Base-by-base conservation (phyloP, 37 sponge, comb jelly and placozoan genomes). In the Tethya wilhelma region DNA sequence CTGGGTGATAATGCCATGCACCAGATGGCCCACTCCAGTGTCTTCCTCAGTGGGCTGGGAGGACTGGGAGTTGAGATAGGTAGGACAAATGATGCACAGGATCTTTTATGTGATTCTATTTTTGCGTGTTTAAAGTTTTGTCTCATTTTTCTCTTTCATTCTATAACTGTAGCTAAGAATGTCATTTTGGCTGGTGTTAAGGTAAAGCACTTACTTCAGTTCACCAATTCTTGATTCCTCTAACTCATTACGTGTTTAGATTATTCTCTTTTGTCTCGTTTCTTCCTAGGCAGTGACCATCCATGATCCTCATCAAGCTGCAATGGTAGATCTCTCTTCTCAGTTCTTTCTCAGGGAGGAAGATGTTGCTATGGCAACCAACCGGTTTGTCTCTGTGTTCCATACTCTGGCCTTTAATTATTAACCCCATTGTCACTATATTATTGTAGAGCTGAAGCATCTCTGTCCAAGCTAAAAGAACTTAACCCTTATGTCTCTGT, bases 401-500 rank as follows among this genome's bases (percentile, higher is more conserved):
- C 53, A 49, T 14, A 60, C 28, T 7, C 28, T 7, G 26, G 7
- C 26, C 9, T n/a, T n/a, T 60, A 12, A n/a, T 60, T n/a, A 38
- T 34, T 12, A 11, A 32, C 7, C 40, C 14, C 6, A 32, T 8
- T 36, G 7, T 9, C 7, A 36, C 68, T 67, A 67, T 67, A 37
- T 38, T 37, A 36, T 67, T 71, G 44, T 82, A 87, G 98, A 62
- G 95, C 93, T 32, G 87, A 70, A 19, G 96, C 94, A 0, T 75
- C 87, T 59, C 69, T 59, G n/a, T 30, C 78, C 0, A 72, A 89
- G 6, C 69, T 98, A 2, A 86, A 87, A 28, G 99, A 98, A 64
- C 82, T 98, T 19, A 98, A 98, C 75, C 94, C 95, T 14, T 98
- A 98, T 59, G 99, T 98, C 28, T 81, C 86, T 56, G 94, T 96